Evolutionary conservation across 2,797 vertebrate genomes (phyloP), one percentile per base, ranked within the genome.

Genomic region (Steatocranus sp.): DNA sequence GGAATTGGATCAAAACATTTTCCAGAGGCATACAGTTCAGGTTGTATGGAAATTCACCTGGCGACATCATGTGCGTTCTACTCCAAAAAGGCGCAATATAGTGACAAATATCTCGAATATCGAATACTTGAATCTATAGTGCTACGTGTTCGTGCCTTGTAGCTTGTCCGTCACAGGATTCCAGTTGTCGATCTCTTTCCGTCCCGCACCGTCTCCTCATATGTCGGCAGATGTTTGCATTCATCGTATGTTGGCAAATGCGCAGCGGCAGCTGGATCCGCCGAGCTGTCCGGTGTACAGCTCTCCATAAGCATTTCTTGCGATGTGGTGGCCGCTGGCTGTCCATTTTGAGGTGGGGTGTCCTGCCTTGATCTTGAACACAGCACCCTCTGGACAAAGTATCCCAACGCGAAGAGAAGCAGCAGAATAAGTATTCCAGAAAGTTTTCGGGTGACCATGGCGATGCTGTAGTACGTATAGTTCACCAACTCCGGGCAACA

Each of bases 381-480:
- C 7, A 94, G 58, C 36, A 94, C 81, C 2, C 93, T 87, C 80
- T 97, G 97, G 81, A 98, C 88, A 23, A 96, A 96, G 89, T 97
- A 98, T 9, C 97, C 97, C 88, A 97, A 92, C 14, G 97, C 97
- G 84, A 97, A 96, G 80, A 98, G 96, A 7, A 97, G 96, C 7
- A 97, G 95, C 89, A 98, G 88, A 18, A 98, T 96, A 17, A 98
- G 96, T 32, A 98, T 93, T 51, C 97, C 97, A 0, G 97, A 97
- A 61, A 98, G 96, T 94, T 97, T 98, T 70, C 97, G 94, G n/a
- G 97, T 97, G 75, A 97, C 91, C 96, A 97, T 97, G 83, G 96
- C 96, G 89, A 97, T 96, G 89, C 92, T 96, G 95, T 97, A 96
- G 78, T 97, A 96, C 58, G 96, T 95, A 18, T 88, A 91, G 85